These are phyloP conservation scores for Psittacula derbiana DNA, from an alignment of 2,797 vertebrate genomes.

Conservation along the genomic window DNA sequence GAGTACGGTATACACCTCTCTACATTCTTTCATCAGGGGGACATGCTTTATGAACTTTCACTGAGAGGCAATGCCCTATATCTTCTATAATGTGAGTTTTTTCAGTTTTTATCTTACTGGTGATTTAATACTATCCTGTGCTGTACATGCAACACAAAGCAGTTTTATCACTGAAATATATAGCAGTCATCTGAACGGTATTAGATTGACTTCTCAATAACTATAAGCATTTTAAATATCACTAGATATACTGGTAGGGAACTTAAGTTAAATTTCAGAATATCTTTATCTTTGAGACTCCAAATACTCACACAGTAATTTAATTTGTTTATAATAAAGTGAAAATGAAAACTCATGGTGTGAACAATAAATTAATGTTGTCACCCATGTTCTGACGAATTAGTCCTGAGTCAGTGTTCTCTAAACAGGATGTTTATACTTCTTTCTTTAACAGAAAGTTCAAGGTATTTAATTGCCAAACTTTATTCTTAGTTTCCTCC, in stretches of 20 bases:
- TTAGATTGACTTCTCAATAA: background rate
- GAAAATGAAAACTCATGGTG: background rate
- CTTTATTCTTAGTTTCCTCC: background rate
- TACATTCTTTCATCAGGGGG: background rate
- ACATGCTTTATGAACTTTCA: background rate
- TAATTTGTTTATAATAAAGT: background rate
- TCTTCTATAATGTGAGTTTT: background rate
- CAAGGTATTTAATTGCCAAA: background rate
- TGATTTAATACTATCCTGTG: background rate
- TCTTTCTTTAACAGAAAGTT: background rate
- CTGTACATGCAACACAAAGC: background rate
- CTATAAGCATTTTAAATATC: background rate
- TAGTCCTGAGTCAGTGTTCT: background rate
- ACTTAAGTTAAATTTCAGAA: background rate
- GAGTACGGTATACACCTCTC: background rate
- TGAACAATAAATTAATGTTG: background rate
- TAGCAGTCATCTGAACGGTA: background rate
- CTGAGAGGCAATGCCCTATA: background rate
- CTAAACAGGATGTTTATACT: background rate
- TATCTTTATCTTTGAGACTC: background rate
- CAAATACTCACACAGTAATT: background rate
- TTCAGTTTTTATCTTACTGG: background rate
- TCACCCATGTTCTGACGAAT: background rate
- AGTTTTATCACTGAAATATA: background rate
- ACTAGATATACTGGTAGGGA: background rate